Conservation (phyloP, 2,888 invertebrate species). For the Sussaba pulchella region DNA sequence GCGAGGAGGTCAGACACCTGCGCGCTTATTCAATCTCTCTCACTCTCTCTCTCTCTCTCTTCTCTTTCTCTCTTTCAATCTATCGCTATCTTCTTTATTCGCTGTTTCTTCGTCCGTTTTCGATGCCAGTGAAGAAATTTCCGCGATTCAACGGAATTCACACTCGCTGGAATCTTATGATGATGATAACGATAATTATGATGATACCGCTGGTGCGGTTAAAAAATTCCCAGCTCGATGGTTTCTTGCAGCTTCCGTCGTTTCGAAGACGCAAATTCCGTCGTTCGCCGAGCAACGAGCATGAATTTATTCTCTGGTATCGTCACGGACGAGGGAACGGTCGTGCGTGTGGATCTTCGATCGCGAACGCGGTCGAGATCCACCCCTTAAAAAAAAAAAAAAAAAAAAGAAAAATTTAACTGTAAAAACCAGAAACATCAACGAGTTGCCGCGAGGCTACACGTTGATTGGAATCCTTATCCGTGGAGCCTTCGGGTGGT, state of each 20-base stretch:
- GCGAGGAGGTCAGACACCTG: slow-evolving; percentile 93
- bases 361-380: slow-evolving; percentile 25
- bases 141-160: slow-evolving; percentile 10
- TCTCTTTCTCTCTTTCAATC: no score
- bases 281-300: background rate
- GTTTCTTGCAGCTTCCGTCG: no score
- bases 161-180: slow-evolving; percentile 9
- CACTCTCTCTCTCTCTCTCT: no score
- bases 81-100: slow-evolving; percentile 42
- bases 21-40: slow-evolving; percentile 65
- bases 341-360: slow-evolving; percentile 40
- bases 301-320: slow-evolving; percentile 37
- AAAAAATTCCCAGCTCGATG: slow-evolving; percentile 12
- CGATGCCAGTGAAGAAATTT: slow-evolving; percentile 21
- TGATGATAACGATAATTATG: slow-evolving; percentile 3
- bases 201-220: background rate
- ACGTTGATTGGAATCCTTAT: slow-evolving; percentile 35
- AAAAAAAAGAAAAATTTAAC: no score
- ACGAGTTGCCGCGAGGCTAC: slow-evolving; percentile 20
- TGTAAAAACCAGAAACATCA: slow-evolving; percentile 31
- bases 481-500: slow-evolving; percentile 35
- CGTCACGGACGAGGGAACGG: slow-evolving; percentile 47
- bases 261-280: no score
- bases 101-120: slow-evolving; percentile 23
- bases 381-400: slow-evolving; percentile 12